phyloP scores from a whole-genome alignment of 1,140 invertebrate species.

The Camponotus floridanus region DNA sequence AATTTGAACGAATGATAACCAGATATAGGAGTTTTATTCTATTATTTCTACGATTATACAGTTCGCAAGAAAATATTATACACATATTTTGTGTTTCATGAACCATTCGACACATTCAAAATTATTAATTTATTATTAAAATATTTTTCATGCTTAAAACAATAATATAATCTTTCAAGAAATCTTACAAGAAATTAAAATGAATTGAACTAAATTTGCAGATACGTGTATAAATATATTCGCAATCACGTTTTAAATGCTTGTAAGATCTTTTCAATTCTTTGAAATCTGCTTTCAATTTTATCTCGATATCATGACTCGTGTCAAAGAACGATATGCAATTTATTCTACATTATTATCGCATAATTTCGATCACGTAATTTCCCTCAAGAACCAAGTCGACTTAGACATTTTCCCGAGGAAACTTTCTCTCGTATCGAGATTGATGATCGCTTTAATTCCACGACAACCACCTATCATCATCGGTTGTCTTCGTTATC shows the following conservation, averaged over 20 bases:
- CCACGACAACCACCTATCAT: not conserved
- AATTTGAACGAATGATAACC: not conserved
- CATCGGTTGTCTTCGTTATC: slow-evolving; percentile 31
- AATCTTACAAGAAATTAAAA: no score
- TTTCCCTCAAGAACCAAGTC: not conserved
- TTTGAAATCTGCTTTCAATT: not conserved
- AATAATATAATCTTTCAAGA: no score
- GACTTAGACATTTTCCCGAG: slow-evolving; percentile 8
- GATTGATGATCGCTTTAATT: slow-evolving; percentile 44
- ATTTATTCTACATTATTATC: slow-evolving; percentile 20
- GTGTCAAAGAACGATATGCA: not conserved
- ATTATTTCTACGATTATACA: not conserved
- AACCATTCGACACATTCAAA: not conserved
- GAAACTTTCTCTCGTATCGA: slow-evolving; percentile 24
- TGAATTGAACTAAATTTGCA: no score
- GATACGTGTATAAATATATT: not conserved
- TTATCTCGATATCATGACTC: not conserved
- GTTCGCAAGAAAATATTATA: not conserved
- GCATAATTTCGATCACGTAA: not conserved
- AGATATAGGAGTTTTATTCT: no score
- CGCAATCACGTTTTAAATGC: not conserved
- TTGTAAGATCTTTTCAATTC: not conserved
- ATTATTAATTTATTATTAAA: not conserved
- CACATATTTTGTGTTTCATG: not conserved
- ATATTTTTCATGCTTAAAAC: no score